A percentile compares a stretch with the other conserved stretches of the same genome.
Evolutionary conservation across 1,140 invertebrate genomes (phyloP).

Genomic region (Drosophila oshimai): DNA sequence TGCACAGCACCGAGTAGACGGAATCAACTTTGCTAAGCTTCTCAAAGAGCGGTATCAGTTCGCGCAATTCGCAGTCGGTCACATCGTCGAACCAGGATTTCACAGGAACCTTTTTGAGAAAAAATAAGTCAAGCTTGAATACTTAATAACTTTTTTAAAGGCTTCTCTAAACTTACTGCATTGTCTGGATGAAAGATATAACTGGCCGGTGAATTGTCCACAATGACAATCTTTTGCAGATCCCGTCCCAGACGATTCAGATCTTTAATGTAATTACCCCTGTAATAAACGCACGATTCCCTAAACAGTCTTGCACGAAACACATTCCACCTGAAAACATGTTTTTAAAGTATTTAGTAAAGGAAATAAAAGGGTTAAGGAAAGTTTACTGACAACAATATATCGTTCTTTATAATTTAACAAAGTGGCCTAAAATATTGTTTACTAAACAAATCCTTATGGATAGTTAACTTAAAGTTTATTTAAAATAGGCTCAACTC

Average conservation of each 20-base stretch:
- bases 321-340: conserved; percentile 95
- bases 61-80: conserved; percentile 96
- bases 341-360: too few species aligned
- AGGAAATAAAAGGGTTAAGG: too few species aligned
- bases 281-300: conserved; percentile 99
- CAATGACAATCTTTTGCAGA: conserved; percentile 97
- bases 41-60: conserved; percentile 98
- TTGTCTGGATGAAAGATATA: conserved; percentile 99
- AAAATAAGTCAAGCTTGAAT: neutral
- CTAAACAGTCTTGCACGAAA: conserved; percentile 98
- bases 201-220: conserved; percentile 99
- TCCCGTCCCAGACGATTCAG: conserved; percentile 98
- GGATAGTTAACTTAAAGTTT: too few species aligned
- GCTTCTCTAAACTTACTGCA: conserved; percentile 93
- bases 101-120: conserved; percentile 91
- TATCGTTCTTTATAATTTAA: too few species aligned
- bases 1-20: conserved; percentile 95
- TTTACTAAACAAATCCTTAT: too few species aligned
- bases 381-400: too few species aligned
- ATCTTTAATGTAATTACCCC: conserved; percentile 99
- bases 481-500: too few species aligned
- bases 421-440: too few species aligned
- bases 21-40: conserved; percentile 96
- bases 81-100: conserved; percentile 99
- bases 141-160: neutral